Evolutionary conservation across 2,888 invertebrate genomes (phyloP).

Genomic region (Bombyx huttoni): DNA sequence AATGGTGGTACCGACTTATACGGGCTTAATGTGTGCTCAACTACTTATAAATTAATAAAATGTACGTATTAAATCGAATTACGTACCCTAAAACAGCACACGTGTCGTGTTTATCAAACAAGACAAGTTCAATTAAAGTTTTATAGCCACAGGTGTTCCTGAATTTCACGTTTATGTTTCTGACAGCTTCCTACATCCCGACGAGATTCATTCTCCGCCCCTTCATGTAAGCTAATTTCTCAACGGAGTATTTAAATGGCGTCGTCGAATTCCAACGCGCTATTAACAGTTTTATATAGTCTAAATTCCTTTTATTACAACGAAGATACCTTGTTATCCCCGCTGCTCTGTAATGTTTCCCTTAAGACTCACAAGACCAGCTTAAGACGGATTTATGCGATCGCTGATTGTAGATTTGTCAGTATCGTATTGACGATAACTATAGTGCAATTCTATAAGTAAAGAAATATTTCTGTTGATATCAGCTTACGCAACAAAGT

Average conservation of each 20-base stretch:
- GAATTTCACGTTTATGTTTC: conserved; percentile 12
- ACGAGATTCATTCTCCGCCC: conserved; percentile 7
- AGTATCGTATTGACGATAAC: conserved; percentile 19
- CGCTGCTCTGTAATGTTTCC: conserved; percentile 23
- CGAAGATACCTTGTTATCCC: conserved; percentile 36
- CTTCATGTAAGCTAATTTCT: conserved; percentile 15
- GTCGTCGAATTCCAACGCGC: conserved; percentile 22
- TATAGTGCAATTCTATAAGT: neutral
- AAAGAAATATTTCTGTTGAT: neutral
- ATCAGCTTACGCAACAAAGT: no score
- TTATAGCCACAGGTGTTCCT: conserved; percentile 21
- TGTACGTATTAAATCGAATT: neutral
- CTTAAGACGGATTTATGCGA: conserved; percentile 50
- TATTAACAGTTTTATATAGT: conserved; percentile 37
- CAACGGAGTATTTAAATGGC: conserved; percentile 12
- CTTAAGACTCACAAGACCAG: conserved; percentile 35
- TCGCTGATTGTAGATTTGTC: conserved; percentile 38
- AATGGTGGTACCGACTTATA: no score
- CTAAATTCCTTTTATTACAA: conserved; percentile 43
- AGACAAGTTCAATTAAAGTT: conserved; percentile 18
- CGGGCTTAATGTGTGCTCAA: no score
- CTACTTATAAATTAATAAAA: no score
- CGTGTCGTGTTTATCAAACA: conserved; percentile 21
- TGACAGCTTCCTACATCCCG: conserved; percentile 11
- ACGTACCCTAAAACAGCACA: conserved; percentile 11